phyloP scores from a whole-genome alignment of 2,888 invertebrate species.

The Selenia dentaria region DNA sequence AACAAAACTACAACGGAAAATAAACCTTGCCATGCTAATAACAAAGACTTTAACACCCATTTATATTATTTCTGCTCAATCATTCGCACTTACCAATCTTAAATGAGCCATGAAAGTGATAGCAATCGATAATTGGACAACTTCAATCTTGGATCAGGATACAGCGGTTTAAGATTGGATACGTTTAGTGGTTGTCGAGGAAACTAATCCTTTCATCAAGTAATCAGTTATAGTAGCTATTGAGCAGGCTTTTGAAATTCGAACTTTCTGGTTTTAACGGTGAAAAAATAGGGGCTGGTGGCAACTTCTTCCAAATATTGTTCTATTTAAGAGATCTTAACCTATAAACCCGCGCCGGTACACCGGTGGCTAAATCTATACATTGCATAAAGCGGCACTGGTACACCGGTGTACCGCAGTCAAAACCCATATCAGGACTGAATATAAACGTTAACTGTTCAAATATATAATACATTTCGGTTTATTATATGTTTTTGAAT shows the following conservation, averaged over 20 bases:
- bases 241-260: conserved; percentile 56
- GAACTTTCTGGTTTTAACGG: too few species aligned
- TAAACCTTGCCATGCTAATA: conserved; percentile 25
- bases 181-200: conserved; percentile 44
- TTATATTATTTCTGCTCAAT: conserved; percentile 36
- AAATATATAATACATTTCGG: too few species aligned
- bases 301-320: too few species aligned
- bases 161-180: conserved; percentile 40
- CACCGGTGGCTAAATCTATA: too few species aligned
- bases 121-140: conserved; percentile 34
- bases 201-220: conserved; percentile 57
- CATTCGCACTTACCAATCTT: conserved; percentile 42
- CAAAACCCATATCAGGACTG: too few species aligned
- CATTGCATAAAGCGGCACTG: too few species aligned
- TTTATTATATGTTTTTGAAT: too few species aligned
- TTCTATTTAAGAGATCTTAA: too few species aligned
- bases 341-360: too few species aligned
- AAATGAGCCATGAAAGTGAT: conserved; percentile 50
- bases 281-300: too few species aligned
- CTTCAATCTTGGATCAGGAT: conserved; percentile 38
- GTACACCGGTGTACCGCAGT: too few species aligned
- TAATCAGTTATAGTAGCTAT: conserved; percentile 62
- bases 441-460: too few species aligned
- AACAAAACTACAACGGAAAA: conserved; percentile 24
- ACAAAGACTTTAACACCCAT: conserved; percentile 27